These are phyloP conservation scores for Pristis pectinata DNA, from an alignment of 2,797 vertebrate genomes.

Conservation along the genomic window DNA sequence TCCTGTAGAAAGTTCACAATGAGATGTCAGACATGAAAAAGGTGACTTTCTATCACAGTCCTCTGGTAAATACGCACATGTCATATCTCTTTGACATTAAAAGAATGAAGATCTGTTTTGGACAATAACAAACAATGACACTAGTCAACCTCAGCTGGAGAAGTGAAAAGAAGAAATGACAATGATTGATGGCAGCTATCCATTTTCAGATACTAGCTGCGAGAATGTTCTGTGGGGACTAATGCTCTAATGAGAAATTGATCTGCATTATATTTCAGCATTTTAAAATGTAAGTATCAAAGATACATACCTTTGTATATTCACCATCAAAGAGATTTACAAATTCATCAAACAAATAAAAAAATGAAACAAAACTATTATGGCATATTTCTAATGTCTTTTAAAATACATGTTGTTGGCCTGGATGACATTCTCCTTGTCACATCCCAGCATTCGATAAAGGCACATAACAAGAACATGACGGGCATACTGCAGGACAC, in stretches of 20 bases:
- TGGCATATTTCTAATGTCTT: conserved; percentile 29
- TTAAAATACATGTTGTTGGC: conserved; percentile 27
- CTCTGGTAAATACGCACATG: conserved; percentile 80
- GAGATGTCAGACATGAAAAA: conserved; percentile 59
- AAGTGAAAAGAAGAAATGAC: conserved; percentile 80
- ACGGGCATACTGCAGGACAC: conserved; percentile 34
- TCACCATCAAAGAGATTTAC: conserved; percentile 31
- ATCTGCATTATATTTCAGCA: conserved; percentile 32
- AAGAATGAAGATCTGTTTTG: conserved; percentile 72
- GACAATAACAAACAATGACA: conserved; percentile 96
- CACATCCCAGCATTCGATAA: conserved; percentile 27
- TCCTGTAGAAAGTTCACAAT: conserved; percentile 49
- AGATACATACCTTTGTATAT: conserved; percentile 32
- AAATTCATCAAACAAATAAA: conserved; percentile 37
- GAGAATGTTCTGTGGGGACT: conserved; percentile 52
- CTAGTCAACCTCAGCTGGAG: conserved; percentile 80
- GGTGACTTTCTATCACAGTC: conserved; percentile 86
- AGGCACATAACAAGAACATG: conserved; percentile 36
- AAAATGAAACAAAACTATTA: conserved; percentile 10
- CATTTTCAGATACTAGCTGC: conserved; percentile 77
- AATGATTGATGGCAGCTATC: conserved; percentile 93
- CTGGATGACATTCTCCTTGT: conserved; percentile 36
- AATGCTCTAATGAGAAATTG: conserved; percentile 36
- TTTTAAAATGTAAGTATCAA: conserved; percentile 35
- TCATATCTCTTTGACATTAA: conserved; percentile 86